phyloP scores from a whole-genome alignment of 2,797 vertebrate genomes.

The Passerculus sandwichensis region DNA sequence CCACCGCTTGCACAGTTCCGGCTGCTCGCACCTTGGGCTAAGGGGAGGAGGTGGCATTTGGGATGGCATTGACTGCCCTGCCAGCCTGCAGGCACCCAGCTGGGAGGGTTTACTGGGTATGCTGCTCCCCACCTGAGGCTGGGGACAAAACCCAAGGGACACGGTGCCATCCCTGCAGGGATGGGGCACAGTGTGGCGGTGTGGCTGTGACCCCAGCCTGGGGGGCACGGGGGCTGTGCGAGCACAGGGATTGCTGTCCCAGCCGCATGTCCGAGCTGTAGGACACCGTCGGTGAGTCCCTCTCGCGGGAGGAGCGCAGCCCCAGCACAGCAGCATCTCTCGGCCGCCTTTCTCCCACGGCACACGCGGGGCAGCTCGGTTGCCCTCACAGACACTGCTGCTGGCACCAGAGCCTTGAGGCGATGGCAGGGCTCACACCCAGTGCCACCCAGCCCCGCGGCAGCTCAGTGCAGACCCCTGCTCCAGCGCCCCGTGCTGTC shows the following conservation, averaged over 20 bases:
- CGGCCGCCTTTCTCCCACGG: fast-evolving
- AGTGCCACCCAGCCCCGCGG: not conserved
- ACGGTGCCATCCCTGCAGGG: fast-evolving
- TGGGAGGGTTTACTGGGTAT: not conserved
- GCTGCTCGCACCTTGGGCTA: not conserved
- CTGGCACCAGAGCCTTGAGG: not conserved
- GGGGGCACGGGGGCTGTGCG: not conserved
- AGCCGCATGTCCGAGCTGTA: not conserved
- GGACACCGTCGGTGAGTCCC: fast-evolving
- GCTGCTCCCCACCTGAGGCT: not conserved
- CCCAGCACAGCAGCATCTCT: not conserved
- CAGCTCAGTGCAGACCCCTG: not conserved
- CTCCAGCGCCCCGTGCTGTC: fast-evolving
- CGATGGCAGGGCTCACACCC: not conserved
- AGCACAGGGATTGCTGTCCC: not conserved
- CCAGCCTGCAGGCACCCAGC: not conserved
- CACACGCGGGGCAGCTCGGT: fast-evolving
- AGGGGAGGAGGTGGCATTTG: not conserved
- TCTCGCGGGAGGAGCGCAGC: not conserved
- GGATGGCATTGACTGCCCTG: not conserved
- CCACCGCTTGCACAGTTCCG: not conserved
- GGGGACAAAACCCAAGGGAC: not conserved
- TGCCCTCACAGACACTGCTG: fast-evolving
- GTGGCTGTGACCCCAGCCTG: not conserved
- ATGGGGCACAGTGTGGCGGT: not conserved